phyloP scores from a whole-genome alignment of 2,113 vertebrate species.

The Anolis sagrei region DNA sequence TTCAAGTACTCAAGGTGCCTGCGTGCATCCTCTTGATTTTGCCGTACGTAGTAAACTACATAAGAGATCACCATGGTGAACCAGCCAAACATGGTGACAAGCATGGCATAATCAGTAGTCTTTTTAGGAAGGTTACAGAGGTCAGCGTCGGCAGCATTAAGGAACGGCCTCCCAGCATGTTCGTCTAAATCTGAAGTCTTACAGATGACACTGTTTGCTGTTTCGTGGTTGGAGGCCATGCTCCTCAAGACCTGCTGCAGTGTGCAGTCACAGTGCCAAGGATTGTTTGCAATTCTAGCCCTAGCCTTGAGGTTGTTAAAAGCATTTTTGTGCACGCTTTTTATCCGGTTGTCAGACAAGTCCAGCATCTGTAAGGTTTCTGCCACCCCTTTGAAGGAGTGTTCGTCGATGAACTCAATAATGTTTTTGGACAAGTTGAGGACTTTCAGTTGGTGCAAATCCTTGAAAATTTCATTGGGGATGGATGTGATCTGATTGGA shows the following conservation, averaged over 20 bases:
- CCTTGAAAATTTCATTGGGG: constrained; percentile 94
- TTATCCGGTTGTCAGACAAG: constrained; percentile 95
- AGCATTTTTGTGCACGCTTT: constrained; percentile 94
- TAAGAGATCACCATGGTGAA: constrained; percentile 99
- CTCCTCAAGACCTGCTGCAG: constrained; percentile 94
- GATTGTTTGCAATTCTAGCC: constrained; percentile 93
- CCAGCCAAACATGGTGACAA: constrained; percentile 99
- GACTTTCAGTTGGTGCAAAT: constrained; percentile 89
- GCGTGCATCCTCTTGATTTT: constrained; percentile 97
- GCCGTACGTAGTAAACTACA: constrained; percentile 96
- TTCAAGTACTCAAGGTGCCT: constrained; percentile 99
- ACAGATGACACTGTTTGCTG: constrained; percentile 90
- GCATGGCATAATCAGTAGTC: constrained; percentile 98
- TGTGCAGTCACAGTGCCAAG: constrained; percentile 98
- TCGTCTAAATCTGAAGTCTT: constrained; percentile 92
- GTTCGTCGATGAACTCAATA: constrained; percentile 93
- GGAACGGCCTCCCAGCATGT: constrained; percentile 88
- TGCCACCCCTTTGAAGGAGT: constrained; percentile 93
- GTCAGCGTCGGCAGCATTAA: constrained; percentile 90
- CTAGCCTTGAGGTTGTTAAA: constrained; percentile 93
- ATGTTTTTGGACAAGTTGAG: constrained; percentile 97
- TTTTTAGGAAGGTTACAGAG: constrained; percentile 96
- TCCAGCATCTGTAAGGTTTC: constrained; percentile 93
- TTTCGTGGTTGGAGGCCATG: constrained; percentile 95
- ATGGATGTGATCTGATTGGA: constrained; percentile 96